Percentiles rank a stretch among this genome's conserved stretches.
phyloP scores from a whole-genome alignment of 1,140 invertebrate genomes.

The Caenorhabditis tropicalis region DNA sequence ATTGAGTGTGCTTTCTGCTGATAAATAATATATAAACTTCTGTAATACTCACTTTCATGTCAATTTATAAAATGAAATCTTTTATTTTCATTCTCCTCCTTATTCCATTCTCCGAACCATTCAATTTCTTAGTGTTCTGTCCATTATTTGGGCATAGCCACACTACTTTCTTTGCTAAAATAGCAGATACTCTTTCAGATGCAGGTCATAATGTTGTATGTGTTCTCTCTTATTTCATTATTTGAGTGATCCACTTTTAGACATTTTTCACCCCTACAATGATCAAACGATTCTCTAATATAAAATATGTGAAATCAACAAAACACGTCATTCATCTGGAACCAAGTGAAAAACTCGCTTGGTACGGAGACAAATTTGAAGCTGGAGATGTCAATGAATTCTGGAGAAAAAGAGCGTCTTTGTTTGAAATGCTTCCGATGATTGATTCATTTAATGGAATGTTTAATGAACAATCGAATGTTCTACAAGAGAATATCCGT shows the following conservation, averaged over 20 bases:
- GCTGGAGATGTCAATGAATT: background rate
- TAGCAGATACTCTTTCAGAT: background rate
- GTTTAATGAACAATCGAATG: background rate
- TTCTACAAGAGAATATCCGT: background rate
- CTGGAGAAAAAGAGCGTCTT: background rate
- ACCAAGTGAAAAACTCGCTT: background rate
- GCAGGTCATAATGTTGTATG: constrained; percentile 9
- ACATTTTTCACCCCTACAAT: constrained; percentile 18
- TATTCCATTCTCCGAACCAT: background rate
- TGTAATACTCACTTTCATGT: too few relatives aligned
- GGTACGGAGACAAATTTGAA: background rate
- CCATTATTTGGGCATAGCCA: background rate
- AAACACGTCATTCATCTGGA: constrained; percentile 1
- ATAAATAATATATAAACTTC: too few relatives aligned
- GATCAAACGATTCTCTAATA: background rate
- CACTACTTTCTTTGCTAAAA: background rate
- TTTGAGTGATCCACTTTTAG: background rate
- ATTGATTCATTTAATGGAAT: background rate
- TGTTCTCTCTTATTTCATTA: background rate
- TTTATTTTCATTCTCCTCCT: background rate
- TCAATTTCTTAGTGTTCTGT: background rate
- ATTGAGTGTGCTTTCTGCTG: too few relatives aligned
- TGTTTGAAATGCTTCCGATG: background rate
- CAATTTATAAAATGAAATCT: background rate
- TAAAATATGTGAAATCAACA: background rate